phyloP scores from a whole-genome alignment of 2,113 vertebrate genomes.

The Anhinga rufa region DNA sequence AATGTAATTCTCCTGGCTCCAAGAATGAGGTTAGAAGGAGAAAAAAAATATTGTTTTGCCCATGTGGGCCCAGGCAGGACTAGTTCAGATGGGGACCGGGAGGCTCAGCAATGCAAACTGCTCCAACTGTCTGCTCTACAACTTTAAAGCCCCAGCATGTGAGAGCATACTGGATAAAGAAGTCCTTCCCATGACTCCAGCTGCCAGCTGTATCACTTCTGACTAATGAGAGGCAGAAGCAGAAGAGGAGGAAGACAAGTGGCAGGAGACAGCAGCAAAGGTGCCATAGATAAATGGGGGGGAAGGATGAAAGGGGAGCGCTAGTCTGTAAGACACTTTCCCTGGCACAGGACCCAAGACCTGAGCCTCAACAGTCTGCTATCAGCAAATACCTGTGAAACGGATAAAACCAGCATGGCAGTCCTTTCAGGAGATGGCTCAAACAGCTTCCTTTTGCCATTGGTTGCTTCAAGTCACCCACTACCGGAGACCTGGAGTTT shows the following conservation, averaged over 20 bases:
- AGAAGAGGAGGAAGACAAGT: slow-evolving; percentile 3
- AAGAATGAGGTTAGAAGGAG: background rate
- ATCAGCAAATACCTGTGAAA: background rate
- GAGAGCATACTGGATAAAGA: background rate
- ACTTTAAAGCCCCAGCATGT: background rate
- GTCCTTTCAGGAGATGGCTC: background rate
- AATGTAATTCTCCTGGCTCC: background rate
- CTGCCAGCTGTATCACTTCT: background rate
- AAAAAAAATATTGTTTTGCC: background rate
- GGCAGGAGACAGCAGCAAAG: background rate
- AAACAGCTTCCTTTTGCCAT: background rate
- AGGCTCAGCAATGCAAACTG: background rate
- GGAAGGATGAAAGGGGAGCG: background rate
- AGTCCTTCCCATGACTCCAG: background rate
- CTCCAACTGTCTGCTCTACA: background rate
- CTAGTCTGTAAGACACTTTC: background rate
- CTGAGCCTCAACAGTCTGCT: background rate
- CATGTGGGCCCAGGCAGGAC: background rate
- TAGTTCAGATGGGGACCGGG: background rate
- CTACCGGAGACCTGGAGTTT: background rate
- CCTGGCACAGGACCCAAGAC: background rate
- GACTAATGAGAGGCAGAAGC: slow-evolving; percentile 27
- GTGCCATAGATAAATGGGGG: background rate
- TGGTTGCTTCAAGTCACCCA: background rate
- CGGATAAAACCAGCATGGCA: background rate